Evolutionary conservation across 2,113 vertebrate species (phyloP).

Genomic region (Phyllostomus hastatus): DNA sequence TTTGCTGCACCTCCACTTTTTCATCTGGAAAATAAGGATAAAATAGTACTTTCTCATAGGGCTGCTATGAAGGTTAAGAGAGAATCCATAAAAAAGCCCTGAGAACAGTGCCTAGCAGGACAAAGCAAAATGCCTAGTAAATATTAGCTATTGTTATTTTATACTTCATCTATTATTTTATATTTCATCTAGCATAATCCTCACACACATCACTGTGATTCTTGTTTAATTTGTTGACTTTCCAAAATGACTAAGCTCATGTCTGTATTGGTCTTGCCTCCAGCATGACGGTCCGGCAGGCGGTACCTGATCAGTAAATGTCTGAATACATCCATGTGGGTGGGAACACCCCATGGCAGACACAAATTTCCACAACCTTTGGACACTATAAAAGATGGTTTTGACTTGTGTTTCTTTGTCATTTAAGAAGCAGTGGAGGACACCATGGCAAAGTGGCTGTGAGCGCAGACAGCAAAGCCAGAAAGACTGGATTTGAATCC

Average conservation of each 20-base stretch:
- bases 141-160: neutral
- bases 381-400: conserved; percentile 70
- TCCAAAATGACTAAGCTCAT: neutral
- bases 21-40: neutral
- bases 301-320: neutral
- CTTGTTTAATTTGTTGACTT: neutral
- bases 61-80: neutral
- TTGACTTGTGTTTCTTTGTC: conserved; percentile 57
- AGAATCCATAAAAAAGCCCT: neutral
- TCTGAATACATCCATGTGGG: conserved; percentile 22
- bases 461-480: neutral
- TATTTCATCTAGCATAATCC: neutral
- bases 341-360: conserved; percentile 52
- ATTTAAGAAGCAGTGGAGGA: neutral
- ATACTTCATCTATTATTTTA: neutral
- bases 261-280: neutral
- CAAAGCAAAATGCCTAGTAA: neutral
- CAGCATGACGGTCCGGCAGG: neutral
- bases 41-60: neutral
- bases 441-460: neutral
- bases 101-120: neutral
- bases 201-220: neutral
- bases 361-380: conserved; percentile 74
- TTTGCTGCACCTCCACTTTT: neutral
- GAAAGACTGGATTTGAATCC: neutral